A percentile compares a stretch with the other conserved stretches of the same genome.
Evolutionary conservation across 2,113 vertebrate genomes (phyloP).

Genomic region (Halcyon senegalensis): DNA sequence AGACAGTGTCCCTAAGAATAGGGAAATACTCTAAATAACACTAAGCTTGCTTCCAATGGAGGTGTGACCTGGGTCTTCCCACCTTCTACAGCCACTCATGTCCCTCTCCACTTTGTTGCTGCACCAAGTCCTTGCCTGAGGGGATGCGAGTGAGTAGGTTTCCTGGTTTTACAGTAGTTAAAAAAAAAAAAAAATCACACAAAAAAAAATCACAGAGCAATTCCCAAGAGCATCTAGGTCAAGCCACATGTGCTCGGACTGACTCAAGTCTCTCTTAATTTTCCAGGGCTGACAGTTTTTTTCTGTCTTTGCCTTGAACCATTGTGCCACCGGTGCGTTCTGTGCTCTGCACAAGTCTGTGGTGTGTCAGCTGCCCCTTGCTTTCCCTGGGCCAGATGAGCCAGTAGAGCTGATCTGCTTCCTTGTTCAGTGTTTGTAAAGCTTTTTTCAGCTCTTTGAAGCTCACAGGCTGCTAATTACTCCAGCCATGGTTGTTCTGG

Average conservation of each 20-base stretch:
- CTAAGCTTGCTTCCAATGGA: not conserved
- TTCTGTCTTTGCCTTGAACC: not conserved
- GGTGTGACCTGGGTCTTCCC: not conserved
- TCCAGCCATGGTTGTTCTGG: not conserved
- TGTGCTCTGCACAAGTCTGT: not conserved
- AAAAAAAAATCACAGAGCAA: not conserved
- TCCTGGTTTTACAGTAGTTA: not conserved
- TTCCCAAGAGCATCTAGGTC: not conserved
- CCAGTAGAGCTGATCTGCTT: not conserved
- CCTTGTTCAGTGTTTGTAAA: not conserved
- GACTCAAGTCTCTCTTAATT: not conserved
- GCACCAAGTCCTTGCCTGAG: no score
- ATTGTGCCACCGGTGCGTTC: not conserved
- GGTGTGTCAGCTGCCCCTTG: not conserved
- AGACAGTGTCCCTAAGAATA: not conserved
- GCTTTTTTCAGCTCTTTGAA: not conserved
- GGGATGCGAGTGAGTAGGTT: not conserved
- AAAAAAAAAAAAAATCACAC: not conserved
- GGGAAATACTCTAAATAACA: not conserved
- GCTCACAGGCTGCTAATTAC: not conserved
- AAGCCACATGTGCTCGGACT: not conserved
- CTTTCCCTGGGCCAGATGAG: not conserved
- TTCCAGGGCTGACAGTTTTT: not conserved
- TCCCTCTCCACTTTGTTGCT: accelerated
- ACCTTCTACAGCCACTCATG: accelerated